phyloP scores from a whole-genome alignment of 2,888 invertebrate genomes.

The Plagodis dolabraria region DNA sequence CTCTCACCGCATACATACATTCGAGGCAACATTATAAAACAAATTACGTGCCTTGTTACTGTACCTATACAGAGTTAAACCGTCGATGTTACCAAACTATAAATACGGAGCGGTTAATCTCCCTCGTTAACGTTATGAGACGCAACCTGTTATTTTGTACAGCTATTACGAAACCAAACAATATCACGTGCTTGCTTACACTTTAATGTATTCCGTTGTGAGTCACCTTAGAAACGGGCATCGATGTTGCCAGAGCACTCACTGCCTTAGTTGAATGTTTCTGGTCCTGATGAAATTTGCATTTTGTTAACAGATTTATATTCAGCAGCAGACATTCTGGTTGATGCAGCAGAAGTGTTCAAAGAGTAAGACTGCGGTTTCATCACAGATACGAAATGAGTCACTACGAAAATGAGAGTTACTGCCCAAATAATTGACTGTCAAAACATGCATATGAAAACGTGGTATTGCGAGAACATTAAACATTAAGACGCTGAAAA shows the following conservation, averaged over 20 bases:
- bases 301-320: too few relatives aligned
- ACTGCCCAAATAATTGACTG: too few relatives aligned
- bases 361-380: too few relatives aligned
- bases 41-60: constrained; percentile 26
- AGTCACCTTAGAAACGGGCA: constrained; percentile 24
- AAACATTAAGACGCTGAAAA: too few relatives aligned
- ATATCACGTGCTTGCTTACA: constrained; percentile 65
- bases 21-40: constrained; percentile 26
- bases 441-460: too few relatives aligned
- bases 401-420: too few relatives aligned
- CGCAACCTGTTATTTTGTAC: constrained; percentile 72
- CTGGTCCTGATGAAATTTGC: too few relatives aligned
- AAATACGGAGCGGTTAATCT: constrained; percentile 58
- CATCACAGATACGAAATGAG: too few relatives aligned
- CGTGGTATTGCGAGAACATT: too few relatives aligned
- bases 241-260: constrained; percentile 18
- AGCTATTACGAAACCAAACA: constrained; percentile 78
- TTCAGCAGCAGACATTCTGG: too few relatives aligned
- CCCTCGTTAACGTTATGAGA: constrained; percentile 63
- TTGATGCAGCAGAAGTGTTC: too few relatives aligned
- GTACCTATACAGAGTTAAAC: constrained; percentile 15
- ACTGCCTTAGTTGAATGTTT: too few relatives aligned
- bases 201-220: constrained; percentile 49
- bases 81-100: constrained; percentile 41
- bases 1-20: constrained; percentile 23